Evolutionary conservation across 2,888 invertebrate genomes (phyloP), one percentile per base, ranked within the genome.

Genomic region (Tenodera sinensis): DNA sequence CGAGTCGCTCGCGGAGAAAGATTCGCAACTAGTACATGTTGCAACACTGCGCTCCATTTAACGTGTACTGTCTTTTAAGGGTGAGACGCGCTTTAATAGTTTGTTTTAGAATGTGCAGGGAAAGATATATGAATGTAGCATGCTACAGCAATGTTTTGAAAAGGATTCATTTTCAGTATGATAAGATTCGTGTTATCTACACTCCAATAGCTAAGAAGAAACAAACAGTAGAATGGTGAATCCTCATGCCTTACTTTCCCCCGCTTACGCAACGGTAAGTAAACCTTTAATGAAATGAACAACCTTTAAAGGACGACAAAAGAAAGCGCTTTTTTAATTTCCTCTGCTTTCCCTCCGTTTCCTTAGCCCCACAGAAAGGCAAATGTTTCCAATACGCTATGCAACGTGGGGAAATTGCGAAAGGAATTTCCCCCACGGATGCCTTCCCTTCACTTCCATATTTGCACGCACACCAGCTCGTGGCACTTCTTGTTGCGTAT

Each of bases 371-470:
- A 28, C 28, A 30, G 30, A 84, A 25, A 84, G 30, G 25, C 87
- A 87, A 81, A 30, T 81, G 87, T 87, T 87, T 87, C 87, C 87
- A 87, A 87, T 87, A 87, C 30, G 81, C 87, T 71, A 71, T 71
- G 54, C 20, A 71, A 20, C 54, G 42, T 42, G 42, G 12, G 42
- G 42, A 42, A 42, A 42, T 42, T 71, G 54, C 54, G 6, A 71
- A 71, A 71, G 54, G 25, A 71, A 71, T 71, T 71, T 71, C 54
- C 54, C 42, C 42, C 42, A 42, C 42, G 42, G 42, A 42, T 42
- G 42, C 42, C 54, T 71, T 71, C 54, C 54, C 20, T 54, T 54
- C 20, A 20, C 25, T 71, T 71, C 54, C 54, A 15, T 71, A 71
- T 71, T 71, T 71, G 20, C 54, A 20, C 54, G 54, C 20, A 71